phyloP scores from a whole-genome alignment of 2,797 vertebrate species.

The Pristis pectinata region DNA sequence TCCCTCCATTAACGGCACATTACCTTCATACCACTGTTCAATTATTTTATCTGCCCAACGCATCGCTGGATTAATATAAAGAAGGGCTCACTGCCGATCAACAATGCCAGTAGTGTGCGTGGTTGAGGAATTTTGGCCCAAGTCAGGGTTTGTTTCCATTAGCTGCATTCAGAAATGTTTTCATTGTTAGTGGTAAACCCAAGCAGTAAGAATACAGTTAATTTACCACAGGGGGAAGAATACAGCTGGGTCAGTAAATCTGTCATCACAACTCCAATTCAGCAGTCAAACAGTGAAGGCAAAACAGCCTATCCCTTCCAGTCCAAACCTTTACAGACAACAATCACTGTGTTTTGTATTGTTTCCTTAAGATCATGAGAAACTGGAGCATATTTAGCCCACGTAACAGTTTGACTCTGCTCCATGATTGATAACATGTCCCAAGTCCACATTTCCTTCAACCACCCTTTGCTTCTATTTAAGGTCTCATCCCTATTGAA shows the following conservation, averaged over 20 bases:
- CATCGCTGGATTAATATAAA: constrained; percentile 32
- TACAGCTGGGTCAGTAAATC: not conserved
- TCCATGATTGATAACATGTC: too few species aligned
- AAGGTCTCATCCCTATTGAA: too few species aligned
- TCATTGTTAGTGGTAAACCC: not conserved
- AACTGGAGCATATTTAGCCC: too few species aligned
- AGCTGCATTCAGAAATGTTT: not conserved
- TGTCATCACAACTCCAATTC: not conserved
- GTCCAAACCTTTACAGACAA: too few species aligned
- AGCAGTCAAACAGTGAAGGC: not conserved
- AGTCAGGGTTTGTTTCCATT: not conserved
- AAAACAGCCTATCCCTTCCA: not conserved
- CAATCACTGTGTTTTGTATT: too few species aligned
- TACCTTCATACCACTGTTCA: not conserved
- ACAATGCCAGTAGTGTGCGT: not conserved
- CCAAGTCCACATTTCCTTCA: too few species aligned
- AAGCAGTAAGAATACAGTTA: not conserved
- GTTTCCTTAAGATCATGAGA: too few species aligned
- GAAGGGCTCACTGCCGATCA: not conserved
- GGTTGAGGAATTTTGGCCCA: not conserved
- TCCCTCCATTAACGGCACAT: not conserved
- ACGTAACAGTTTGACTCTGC: too few species aligned
- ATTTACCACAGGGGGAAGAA: not conserved
- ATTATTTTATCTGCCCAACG: constrained; percentile 18
- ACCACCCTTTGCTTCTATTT: too few species aligned